Percentiles rank a stretch among this genome's conserved stretches.
These are phyloP conservation scores for Chaetophractus vellerosus DNA, from an alignment of 2,797 vertebrate species.

Conservation along the genomic window DNA sequence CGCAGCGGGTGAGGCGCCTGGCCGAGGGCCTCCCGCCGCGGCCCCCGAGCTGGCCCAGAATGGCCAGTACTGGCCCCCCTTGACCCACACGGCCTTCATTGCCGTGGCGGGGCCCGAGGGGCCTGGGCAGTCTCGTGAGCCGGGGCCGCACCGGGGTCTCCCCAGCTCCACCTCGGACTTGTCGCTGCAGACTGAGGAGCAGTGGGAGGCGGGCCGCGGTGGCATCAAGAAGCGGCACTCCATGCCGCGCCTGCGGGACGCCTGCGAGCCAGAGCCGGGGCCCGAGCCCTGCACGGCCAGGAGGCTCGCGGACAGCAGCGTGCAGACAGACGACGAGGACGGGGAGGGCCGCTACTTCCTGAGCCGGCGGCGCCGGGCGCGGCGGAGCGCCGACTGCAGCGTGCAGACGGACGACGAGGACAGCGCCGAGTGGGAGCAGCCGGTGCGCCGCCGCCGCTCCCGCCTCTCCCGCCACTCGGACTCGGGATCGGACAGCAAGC, in stretches of 20 bases:
- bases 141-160: conserved; percentile 92
- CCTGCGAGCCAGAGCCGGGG: conserved; percentile 92
- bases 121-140: conserved; percentile 86
- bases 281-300: conserved; percentile 90
- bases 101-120: conserved; percentile 90
- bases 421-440: conserved; percentile 97
- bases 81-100: conserved; percentile 88
- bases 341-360: conserved; percentile 96
- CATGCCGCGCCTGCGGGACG: conserved; percentile 96
- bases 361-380: conserved; percentile 94
- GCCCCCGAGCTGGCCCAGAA: conserved; percentile 93
- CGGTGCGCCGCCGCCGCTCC: conserved; percentile 95
- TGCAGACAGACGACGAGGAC: conserved; percentile 99
- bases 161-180: conserved; percentile 97
- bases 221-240: conserved; percentile 98
- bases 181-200: conserved; percentile 96
- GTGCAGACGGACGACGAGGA: conserved; percentile 99
- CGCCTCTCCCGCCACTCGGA: conserved; percentile 96
- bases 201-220: conserved; percentile 91
- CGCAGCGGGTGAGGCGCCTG: conserved; percentile 92
- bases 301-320: conserved; percentile 96
- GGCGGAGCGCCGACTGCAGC: conserved; percentile 97
- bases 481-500: conserved; percentile 92
- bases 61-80: conserved; percentile 95
- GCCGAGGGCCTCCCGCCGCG: conserved; percentile 92